Base-by-base conservation (phyloP, 2,797 vertebrate genomes). In the Schizothorax lantsangensis region DNA sequence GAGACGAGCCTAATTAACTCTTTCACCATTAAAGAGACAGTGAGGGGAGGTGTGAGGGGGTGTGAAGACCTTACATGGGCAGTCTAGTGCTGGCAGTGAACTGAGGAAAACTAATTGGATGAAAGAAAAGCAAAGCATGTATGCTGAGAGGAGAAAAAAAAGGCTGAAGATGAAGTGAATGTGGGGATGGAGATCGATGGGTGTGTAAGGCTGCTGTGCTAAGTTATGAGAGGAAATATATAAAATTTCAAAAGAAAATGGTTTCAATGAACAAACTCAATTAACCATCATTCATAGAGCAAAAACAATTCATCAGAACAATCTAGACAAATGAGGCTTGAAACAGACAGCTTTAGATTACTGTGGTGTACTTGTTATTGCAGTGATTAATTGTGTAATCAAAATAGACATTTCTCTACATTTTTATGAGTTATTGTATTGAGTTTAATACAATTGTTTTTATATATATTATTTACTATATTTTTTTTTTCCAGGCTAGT, bases 1-100 rank as follows among this genome's bases (percentile, higher is more conserved):
- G 93, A 93, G 92, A 89, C 91, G 90, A 91, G 93, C 93, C 95
- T 93, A 96, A 95, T 96, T 95, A 96, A 94, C 93, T 96, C 94
- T 94, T 93, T 92, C 93, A 92, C 91, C 85, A 89, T 90, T 85
- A 89, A 88, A 89, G 74, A 88, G 89, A 36, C 47, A 80, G 84
- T 74, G 78, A 79, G 66, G 79, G 89, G 83, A 64, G 23, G 43
- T 43, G 84, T 87, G 87, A 64, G 78, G 71, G 75, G 89, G 91
- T 88, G 87, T 87, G 86, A 77, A 82, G 47, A 57, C 64, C 75
- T 57, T 71, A 79, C 47, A 78, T 79, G 77, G 64, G 40, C 52
- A 71, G 75, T 52, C 43, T 85, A 68, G 64, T 79, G 43, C 47
- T 36, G 12, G 45, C n/a, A 52, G 83, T 47, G 38, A 57, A 33